Conservation (phyloP, 1,140 invertebrate species). For the Aphaenogaster rudis region DNA sequence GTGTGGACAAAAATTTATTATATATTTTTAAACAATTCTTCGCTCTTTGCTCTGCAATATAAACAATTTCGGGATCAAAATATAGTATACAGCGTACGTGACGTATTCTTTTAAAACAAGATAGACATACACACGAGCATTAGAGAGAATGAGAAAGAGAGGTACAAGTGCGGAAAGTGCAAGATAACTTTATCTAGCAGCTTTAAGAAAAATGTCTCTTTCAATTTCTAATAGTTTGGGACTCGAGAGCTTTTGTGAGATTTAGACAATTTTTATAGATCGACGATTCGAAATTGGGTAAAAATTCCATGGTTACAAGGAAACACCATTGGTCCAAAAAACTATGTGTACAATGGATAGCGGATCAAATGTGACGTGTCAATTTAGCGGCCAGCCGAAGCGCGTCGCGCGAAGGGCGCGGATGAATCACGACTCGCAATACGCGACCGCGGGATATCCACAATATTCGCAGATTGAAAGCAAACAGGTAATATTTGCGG, state of each 20-base stretch:
- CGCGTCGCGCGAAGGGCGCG: constrained; percentile 37
- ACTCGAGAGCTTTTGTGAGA: background rate
- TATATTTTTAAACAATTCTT: too few relatives aligned
- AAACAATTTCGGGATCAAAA: too few relatives aligned
- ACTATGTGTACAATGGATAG: constrained; percentile 4
- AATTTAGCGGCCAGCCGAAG: constrained; percentile 28
- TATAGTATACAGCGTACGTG: too few relatives aligned
- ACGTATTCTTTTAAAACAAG: too few relatives aligned
- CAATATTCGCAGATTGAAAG: constrained; percentile 73
- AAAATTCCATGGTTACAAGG: background rate
- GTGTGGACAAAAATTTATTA: too few relatives aligned
- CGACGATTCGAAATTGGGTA: background rate
- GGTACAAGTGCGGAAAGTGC: too few relatives aligned
- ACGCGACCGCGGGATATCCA: constrained; percentile 22
- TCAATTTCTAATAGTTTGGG: background rate
- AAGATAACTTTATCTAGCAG: background rate
- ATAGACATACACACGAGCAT: too few relatives aligned
- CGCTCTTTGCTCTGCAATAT: too few relatives aligned
- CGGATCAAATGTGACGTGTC: constrained; percentile 58
- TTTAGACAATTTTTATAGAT: background rate
- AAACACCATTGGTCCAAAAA: background rate
- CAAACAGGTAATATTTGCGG: constrained; percentile 70
- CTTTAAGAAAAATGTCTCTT: background rate
- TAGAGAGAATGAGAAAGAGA: too few relatives aligned
- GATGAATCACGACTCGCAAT: constrained; percentile 53